Evolutionary conservation across 2,888 invertebrate genomes (phyloP).

Genomic region (Beris morrisii): DNA sequence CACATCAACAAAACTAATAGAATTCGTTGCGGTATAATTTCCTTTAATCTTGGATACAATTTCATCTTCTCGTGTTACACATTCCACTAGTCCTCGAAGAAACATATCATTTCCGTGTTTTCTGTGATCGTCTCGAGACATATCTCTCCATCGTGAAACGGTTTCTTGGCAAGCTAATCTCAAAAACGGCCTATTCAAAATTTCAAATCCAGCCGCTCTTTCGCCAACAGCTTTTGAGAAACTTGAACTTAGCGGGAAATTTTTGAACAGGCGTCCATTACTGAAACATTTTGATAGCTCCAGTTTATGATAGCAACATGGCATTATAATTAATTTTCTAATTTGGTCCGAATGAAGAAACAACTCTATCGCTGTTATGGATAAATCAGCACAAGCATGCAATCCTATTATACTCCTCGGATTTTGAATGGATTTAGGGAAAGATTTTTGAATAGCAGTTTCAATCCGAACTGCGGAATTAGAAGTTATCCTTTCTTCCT

Average conservation of each 20-base stretch:
- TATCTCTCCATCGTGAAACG: slow-evolving; percentile 58
- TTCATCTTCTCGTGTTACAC: slow-evolving; percentile 59
- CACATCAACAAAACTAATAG: slow-evolving; percentile 40
- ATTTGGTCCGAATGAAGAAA: slow-evolving; percentile 64
- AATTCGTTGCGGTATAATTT: not conserved
- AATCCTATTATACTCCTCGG: slow-evolving; percentile 62
- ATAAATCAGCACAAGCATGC: slow-evolving; percentile 78
- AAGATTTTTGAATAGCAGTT: slow-evolving; percentile 53
- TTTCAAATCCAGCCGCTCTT: slow-evolving; percentile 45
- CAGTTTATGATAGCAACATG: slow-evolving; percentile 81
- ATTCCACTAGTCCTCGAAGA: slow-evolving; percentile 65
- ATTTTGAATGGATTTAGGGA: slow-evolving; percentile 40
- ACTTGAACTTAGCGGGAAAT: slow-evolving; percentile 67
- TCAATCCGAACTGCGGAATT: slow-evolving; percentile 58
- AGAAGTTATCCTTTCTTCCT: slow-evolving; percentile 61
- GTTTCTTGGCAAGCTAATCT: slow-evolving; percentile 73
- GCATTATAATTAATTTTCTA: slow-evolving; percentile 66
- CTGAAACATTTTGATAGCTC: slow-evolving; percentile 42
- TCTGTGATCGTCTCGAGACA: slow-evolving; percentile 56
- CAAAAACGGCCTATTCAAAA: slow-evolving; percentile 68
- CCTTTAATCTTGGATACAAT: slow-evolving; percentile 40
- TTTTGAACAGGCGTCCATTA: slow-evolving; percentile 57
- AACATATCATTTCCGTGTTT: slow-evolving; percentile 58
- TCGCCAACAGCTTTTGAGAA: slow-evolving; percentile 54
- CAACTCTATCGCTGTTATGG: slow-evolving; percentile 66